Base-by-base conservation (phyloP, 2,113 vertebrate species). In the Callopanchax toddi region DNA sequence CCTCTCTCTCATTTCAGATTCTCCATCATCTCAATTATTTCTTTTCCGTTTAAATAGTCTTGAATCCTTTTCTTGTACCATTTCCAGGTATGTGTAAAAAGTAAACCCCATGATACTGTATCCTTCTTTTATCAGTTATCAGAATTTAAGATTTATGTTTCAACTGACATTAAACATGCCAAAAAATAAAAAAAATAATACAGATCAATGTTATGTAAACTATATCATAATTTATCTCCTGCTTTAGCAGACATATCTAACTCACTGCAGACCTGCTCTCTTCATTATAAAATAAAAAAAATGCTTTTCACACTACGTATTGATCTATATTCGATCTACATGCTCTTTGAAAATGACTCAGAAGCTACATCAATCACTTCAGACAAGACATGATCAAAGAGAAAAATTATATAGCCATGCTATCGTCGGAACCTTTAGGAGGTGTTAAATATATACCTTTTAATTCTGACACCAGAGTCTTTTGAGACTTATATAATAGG, bases 401-500 rank as follows among this genome's bases (percentile, higher is more conserved):
- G 43, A 12, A 22, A 21, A 29, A 51, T 3, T 0, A 1, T 4
- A 37, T 44, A 11, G 16, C 20, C 0, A 12, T 18, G 11, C 16
- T 21, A 15, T 67, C 25, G 34, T 15, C 22, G 46, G 4, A 29
- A 37, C 46, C 25, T 26, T 18, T 20, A 23, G 20, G 39, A 42
- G 29, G 7, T 60, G 55, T 60, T 22, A 58, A 39, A 9, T n/a
- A 60, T 17, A 51, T 52, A 51, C 23, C 48, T 63, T 22, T 56
- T 29, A 67, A 48, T 73, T 25, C 44, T 48, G 21, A 45, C 40
- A 44, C 22, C 7, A n/a, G 7, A 54, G 23, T 18, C 43, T 55
- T 65, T 54, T 65, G 18, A 18, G 45, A 60, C 40, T 61, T 68
- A 51, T 60, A 10, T 4, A 55, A 23, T 15, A 65, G 32, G 21